Evolutionary conservation across 2,797 vertebrate genomes (phyloP).

Genomic region (Menidia menidia): DNA sequence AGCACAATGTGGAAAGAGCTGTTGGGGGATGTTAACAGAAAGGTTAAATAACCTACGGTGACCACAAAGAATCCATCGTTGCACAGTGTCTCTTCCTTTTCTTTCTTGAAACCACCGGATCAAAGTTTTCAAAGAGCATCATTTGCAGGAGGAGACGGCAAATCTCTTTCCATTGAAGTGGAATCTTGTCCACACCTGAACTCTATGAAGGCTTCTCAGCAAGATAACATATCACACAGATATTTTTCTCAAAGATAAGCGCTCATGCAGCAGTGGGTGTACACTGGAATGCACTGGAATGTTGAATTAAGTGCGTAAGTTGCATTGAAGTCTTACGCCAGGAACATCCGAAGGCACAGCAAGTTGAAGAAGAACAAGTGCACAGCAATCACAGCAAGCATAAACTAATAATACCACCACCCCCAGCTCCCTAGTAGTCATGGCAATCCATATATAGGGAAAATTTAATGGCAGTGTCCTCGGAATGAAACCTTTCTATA

Average conservation of each 20-base stretch:
- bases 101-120: constrained; percentile 21
- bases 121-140: constrained; percentile 17
- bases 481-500: constrained; percentile 35
- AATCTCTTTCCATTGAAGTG: constrained; percentile 34
- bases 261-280: constrained; percentile 34
- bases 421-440: constrained; percentile 67
- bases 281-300: constrained; percentile 9
- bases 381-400: constrained; percentile 35
- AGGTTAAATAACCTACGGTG: constrained; percentile 41
- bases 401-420: constrained; percentile 68
- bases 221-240: constrained; percentile 17
- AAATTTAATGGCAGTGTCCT: constrained; percentile 39
- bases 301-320: constrained; percentile 36
- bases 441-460: constrained; percentile 62
- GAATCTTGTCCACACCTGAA: constrained; percentile 30
- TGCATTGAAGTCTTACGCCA: constrained; percentile 29
- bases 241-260: constrained; percentile 12
- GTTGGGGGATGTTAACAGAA: constrained; percentile 29
- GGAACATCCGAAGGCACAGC: constrained; percentile 68
- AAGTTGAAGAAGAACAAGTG: constrained; percentile 59
- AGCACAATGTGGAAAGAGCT: constrained; percentile 34
- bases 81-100: neutral
- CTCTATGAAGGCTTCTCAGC: constrained; percentile 13
- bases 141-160: too few species aligned
- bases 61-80: constrained; percentile 36